Percentiles rank a stretch among this genome's conserved stretches.
phyloP scores from a whole-genome alignment of 2,113 vertebrate genomes.

The Bubo blakistoni region DNA sequence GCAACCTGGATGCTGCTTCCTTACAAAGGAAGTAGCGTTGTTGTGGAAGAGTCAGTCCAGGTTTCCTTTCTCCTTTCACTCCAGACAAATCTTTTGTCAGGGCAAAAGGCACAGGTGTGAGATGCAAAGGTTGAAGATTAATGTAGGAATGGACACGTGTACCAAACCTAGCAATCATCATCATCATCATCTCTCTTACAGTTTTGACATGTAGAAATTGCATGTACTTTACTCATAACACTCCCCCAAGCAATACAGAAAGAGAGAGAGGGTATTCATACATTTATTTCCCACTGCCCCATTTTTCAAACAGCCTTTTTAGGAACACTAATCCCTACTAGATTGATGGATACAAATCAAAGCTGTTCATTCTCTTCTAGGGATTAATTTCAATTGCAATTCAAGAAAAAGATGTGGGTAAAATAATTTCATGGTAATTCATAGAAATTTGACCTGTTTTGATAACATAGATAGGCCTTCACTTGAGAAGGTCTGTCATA shows the following conservation, averaged over 20 bases:
- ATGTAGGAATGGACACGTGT: rapidly evolving
- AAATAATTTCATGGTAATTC: background rate
- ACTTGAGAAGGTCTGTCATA: background rate
- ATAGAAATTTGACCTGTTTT: background rate
- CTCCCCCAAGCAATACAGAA: background rate
- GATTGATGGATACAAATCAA: background rate
- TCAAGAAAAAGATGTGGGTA: background rate
- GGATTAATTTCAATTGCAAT: background rate
- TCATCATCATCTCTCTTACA: background rate
- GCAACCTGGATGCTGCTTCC: background rate
- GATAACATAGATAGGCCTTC: background rate
- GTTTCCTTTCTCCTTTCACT: background rate
- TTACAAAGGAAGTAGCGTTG: background rate
- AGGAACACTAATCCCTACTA: background rate
- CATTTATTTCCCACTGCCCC: background rate
- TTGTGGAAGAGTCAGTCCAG: background rate
- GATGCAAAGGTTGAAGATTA: background rate
- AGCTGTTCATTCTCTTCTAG: background rate
- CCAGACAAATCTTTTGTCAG: background rate
- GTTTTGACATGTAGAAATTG: background rate
- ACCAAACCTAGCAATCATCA: background rate
- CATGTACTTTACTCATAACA: background rate
- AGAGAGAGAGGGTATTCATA: background rate
- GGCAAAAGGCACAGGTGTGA: background rate
- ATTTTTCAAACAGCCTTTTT: background rate